Percentiles rank a stretch among this genome's conserved stretches.
Evolutionary conservation across 2,888 invertebrate genomes (phyloP).

Genomic region (Toxonevra muliebris): DNA sequence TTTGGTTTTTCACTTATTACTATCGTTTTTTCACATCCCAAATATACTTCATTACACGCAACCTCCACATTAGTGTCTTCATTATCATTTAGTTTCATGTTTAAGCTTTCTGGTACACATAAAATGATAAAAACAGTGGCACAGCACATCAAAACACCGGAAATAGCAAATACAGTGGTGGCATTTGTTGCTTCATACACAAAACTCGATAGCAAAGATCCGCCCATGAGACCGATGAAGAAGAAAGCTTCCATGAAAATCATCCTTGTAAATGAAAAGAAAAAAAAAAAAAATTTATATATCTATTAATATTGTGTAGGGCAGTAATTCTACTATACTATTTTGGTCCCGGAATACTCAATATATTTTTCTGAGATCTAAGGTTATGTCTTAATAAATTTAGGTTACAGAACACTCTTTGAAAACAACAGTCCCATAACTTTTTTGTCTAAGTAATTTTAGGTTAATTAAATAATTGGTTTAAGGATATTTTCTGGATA

Average conservation of each 20-base stretch:
- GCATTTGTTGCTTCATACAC: constrained; percentile 65
- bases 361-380: too few relatives aligned
- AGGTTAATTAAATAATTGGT: too few relatives aligned
- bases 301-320: too few relatives aligned
- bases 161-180: constrained; percentile 54
- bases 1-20: constrained; percentile 32
- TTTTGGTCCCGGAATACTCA: too few relatives aligned
- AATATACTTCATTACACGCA: constrained; percentile 34
- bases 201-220: constrained; percentile 70
- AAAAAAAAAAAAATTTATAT: too few relatives aligned
- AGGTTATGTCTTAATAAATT: too few relatives aligned
- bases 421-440: too few relatives aligned
- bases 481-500: too few relatives aligned
- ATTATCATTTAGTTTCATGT: constrained; percentile 27
- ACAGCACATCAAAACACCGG: constrained; percentile 50
- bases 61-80: constrained; percentile 24
- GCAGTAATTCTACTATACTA: too few relatives aligned
- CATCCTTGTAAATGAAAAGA: constrained; percentile 67
- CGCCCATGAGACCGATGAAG: constrained; percentile 71
- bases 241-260: constrained; percentile 70
- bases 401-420: too few relatives aligned
- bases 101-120: constrained; percentile 58
- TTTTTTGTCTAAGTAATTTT: too few relatives aligned
- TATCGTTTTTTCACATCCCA: constrained; percentile 32
- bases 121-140: constrained; percentile 52